Conservation (phyloP, 1,140 invertebrate genomes). For the Luehdorfia chinensis region DNA sequence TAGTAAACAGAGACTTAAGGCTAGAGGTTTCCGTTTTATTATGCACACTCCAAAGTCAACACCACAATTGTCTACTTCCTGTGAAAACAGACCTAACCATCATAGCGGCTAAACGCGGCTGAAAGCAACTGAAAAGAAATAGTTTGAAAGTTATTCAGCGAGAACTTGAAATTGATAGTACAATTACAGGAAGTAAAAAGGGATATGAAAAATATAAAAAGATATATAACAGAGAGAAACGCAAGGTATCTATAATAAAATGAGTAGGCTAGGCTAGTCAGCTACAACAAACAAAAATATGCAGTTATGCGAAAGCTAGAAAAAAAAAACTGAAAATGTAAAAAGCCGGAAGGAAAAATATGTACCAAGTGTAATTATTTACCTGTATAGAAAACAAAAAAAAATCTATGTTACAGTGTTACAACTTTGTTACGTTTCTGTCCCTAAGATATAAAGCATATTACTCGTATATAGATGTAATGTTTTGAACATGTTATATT, state of each 20-base stretch:
- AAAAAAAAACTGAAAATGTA: neutral
- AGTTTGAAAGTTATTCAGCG: neutral
- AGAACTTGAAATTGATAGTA: neutral
- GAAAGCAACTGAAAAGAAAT: neutral
- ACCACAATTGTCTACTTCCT: neutral
- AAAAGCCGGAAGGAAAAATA: neutral
- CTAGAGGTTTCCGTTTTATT: neutral
- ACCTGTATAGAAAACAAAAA: too few relatives aligned
- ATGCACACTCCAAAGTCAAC: conserved; percentile 2
- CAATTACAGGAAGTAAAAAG: neutral
- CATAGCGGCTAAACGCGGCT: neutral
- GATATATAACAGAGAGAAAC: neutral
- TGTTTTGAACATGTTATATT: too few relatives aligned
- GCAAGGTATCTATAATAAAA: neutral
- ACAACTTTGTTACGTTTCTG: too few relatives aligned
- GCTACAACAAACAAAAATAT: neutral
- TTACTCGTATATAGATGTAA: too few relatives aligned
- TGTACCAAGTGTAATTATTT: too few relatives aligned
- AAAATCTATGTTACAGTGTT: too few relatives aligned
- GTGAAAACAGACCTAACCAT: neutral
- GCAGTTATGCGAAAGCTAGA: neutral
- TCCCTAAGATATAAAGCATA: too few relatives aligned
- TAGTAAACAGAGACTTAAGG: conserved; percentile 7
- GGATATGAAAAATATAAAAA: too few relatives aligned
- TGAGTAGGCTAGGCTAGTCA: neutral